These are phyloP conservation scores for Petroica traversi DNA, from an alignment of 2,113 vertebrate species.

Conservation along the genomic window DNA sequence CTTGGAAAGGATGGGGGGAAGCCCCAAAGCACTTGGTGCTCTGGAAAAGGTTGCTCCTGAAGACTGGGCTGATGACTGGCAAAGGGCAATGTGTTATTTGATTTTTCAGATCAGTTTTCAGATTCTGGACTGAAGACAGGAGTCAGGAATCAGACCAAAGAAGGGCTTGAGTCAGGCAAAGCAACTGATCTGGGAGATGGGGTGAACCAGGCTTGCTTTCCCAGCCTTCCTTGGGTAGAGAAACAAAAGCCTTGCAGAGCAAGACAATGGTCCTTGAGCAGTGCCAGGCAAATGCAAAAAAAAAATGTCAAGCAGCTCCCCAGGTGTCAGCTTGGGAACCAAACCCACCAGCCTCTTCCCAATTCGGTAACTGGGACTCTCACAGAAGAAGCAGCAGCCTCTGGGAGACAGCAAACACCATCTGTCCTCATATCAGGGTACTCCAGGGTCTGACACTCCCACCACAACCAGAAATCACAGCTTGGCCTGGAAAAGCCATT, in stretches of 20 bases:
- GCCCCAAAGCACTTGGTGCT: background rate
- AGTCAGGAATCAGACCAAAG: background rate
- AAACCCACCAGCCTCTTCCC: background rate
- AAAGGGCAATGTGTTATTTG: background rate
- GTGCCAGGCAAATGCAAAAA: background rate
- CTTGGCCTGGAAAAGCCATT: background rate
- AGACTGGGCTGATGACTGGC: background rate
- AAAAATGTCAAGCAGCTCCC: background rate
- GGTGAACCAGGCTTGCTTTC: background rate
- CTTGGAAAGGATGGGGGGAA: background rate
- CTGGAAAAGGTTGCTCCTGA: background rate
- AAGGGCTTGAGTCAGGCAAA: background rate
- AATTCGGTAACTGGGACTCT: background rate
- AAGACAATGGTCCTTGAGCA: background rate
- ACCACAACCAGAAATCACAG: background rate
- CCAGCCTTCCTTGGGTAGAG: background rate
- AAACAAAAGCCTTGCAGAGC: background rate
- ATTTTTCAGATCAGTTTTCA: background rate
- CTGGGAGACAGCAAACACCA: background rate
- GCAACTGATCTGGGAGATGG: accelerated
- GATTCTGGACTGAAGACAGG: background rate
- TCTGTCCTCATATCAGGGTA: too few species aligned
- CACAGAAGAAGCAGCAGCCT: background rate
- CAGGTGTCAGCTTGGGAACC: background rate
- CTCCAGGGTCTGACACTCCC: accelerated